Evolutionary conservation across 2,113 vertebrate species (phyloP).

Genomic region (Rhinolophus ferrumequinum): DNA sequence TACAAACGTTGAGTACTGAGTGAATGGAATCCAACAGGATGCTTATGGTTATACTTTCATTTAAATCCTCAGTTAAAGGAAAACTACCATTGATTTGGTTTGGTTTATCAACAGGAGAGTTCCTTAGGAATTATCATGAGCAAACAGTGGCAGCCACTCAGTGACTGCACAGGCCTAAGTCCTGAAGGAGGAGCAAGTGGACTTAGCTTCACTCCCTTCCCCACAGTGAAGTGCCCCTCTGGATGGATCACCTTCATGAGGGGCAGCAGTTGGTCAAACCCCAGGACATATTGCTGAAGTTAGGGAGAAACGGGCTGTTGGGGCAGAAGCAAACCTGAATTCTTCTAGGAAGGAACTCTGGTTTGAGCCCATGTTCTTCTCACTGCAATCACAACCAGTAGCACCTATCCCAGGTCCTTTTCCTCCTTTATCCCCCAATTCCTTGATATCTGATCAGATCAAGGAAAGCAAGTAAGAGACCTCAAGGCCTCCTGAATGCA

Average conservation of each 20-base stretch:
- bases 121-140: not conserved
- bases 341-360: not conserved
- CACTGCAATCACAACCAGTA: not conserved
- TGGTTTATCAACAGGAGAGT: not conserved
- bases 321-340: not conserved
- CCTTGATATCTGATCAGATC: not conserved
- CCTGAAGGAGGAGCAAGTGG: not conserved
- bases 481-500: not conserved
- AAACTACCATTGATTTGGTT: slow-evolving; percentile 1
- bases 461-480: not conserved
- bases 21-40: not conserved
- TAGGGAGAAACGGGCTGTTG: not conserved
- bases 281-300: not conserved
- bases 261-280: not conserved
- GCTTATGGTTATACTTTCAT: slow-evolving; percentile 22
- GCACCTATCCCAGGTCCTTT: not conserved
- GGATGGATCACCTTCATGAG: not conserved
- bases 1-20: not conserved
- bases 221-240: not conserved
- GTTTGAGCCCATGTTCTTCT: not conserved
- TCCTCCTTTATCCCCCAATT: not conserved
- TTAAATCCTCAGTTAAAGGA: slow-evolving; percentile 45
- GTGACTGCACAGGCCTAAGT: not conserved
- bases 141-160: not conserved
- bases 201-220: not conserved